phyloP scores from a whole-genome alignment of 2,113 vertebrate genomes.

The Polypterus bichir region DNA sequence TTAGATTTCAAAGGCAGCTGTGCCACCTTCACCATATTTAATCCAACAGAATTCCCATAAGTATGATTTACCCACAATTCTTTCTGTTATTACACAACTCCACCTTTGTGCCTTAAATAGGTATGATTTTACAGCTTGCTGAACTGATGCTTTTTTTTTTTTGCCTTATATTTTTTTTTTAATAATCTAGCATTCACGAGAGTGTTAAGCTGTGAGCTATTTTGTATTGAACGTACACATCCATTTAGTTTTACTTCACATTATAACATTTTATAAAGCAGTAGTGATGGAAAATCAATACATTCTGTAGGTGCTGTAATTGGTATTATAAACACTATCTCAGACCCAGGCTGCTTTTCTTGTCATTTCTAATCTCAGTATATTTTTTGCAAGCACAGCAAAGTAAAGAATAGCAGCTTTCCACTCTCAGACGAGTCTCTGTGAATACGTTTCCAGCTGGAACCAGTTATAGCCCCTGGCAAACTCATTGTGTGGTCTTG shows the following conservation, averaged over 20 bases:
- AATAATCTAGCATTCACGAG: background rate
- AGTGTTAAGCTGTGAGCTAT: background rate
- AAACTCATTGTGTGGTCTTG: too few species aligned
- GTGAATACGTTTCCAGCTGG: constrained; percentile 1
- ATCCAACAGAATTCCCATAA: too few species aligned
- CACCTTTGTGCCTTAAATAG: too few species aligned
- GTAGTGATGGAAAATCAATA: background rate
- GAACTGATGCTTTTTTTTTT: too few species aligned
- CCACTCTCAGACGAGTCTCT: constrained; percentile 13
- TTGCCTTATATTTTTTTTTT: too few species aligned
- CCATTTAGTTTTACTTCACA: background rate
- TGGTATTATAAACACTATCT: background rate
- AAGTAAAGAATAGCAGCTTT: constrained; percentile 2
- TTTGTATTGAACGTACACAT: background rate
- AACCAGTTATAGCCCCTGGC: too few species aligned
- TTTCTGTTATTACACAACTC: too few species aligned
- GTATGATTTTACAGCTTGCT: too few species aligned
- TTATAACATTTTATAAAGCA: background rate
- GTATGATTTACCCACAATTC: too few species aligned
- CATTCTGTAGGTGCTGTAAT: background rate
- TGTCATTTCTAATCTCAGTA: background rate
- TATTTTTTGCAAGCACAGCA: background rate
- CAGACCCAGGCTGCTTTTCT: background rate
- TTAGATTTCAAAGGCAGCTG: too few species aligned
- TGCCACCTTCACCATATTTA: too few species aligned